Conservation (phyloP, 2,797 vertebrate species). For the Morelia viridis region DNA sequence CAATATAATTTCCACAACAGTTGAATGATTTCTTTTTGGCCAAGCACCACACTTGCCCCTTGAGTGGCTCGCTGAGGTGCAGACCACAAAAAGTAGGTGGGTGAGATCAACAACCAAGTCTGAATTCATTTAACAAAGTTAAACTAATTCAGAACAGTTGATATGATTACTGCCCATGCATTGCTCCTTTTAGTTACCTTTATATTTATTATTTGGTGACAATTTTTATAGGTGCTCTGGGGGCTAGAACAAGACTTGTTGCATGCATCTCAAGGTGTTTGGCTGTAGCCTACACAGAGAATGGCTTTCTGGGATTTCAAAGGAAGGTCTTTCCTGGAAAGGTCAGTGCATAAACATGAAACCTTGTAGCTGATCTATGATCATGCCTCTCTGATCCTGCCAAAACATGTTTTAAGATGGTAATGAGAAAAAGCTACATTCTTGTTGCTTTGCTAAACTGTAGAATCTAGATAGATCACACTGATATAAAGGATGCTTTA, state of each 20-base stretch:
- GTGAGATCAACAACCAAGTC: not conserved
- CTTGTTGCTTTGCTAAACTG: slow-evolving; percentile 25
- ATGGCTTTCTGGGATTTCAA: not conserved
- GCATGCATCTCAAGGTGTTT: not conserved
- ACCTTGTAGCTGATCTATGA: not conserved
- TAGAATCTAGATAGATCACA: not conserved
- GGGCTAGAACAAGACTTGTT: not conserved
- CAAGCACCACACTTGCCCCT: not conserved
- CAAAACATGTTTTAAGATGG: not conserved
- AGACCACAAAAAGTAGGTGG: not conserved
- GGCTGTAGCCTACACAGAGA: not conserved
- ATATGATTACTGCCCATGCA: not conserved
- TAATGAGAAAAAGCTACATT: slow-evolving; percentile 13
- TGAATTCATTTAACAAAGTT: not conserved
- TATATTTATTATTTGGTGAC: not conserved
- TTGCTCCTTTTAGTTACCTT: not conserved
- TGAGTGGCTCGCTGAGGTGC: not conserved
- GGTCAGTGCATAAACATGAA: not conserved
- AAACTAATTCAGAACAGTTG: not conserved
- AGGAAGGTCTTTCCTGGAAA: slow-evolving; percentile 5
- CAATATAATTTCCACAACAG: not conserved
- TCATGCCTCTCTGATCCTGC: not conserved
- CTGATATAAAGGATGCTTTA: slow-evolving; percentile 31
- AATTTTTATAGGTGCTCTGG: not conserved
- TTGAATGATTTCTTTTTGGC: not conserved